Evolutionary conservation across 2,797 vertebrate genomes (phyloP).

Genomic region (Chaetophractus vellerosus): DNA sequence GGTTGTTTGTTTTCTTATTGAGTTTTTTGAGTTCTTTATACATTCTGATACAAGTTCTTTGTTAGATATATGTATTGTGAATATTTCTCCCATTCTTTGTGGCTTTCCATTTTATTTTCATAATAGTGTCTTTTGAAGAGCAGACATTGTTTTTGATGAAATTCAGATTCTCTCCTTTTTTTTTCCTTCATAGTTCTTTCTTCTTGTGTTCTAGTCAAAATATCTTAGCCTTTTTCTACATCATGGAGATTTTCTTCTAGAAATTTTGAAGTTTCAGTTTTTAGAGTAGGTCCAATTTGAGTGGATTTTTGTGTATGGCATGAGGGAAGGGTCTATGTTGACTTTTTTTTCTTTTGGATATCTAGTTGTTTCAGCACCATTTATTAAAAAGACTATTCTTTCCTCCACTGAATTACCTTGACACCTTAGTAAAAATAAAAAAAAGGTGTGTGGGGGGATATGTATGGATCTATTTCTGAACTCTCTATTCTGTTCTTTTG

Average conservation of each 20-base stretch:
- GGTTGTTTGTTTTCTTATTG: not conserved
- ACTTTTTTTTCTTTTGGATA: not conserved
- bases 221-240: not conserved
- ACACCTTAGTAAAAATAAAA: not conserved
- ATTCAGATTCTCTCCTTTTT: not conserved
- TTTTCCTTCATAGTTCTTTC: not conserved
- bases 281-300: conserved; percentile 31
- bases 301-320: conserved; percentile 15
- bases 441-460: no score
- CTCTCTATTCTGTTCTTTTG: no score
- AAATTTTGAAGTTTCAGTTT: not conserved
- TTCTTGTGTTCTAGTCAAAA: not conserved
- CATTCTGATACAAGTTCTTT: not conserved
- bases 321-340: not conserved
- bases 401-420: not conserved
- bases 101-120: not conserved
- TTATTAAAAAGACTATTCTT: conserved; percentile 23
- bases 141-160: not conserved
- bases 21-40: not conserved
- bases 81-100: not conserved
- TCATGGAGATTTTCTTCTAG: not conserved
- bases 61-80: not conserved
- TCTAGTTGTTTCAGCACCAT: not conserved
- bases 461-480: no score
- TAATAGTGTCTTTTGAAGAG: not conserved